A percentile compares a stretch with the other conserved stretches of the same genome.
phyloP scores from a whole-genome alignment of 2,888 invertebrate species.

The Eretmocerus hayati region DNA sequence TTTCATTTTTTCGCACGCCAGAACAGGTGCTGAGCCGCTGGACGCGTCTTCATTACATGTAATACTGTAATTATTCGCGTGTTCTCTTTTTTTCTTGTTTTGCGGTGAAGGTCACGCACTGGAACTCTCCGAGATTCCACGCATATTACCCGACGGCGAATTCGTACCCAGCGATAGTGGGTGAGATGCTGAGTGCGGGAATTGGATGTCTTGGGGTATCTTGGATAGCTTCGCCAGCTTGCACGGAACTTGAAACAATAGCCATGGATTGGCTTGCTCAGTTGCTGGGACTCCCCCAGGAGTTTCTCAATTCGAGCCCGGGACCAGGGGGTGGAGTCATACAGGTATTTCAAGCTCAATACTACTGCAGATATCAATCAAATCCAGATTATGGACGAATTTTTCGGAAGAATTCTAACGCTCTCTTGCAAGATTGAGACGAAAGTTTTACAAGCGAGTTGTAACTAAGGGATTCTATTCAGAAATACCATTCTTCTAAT shows the following conservation, averaged over 20 bases:
- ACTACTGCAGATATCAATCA: too few species aligned
- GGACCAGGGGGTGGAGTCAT: conserved; percentile 81
- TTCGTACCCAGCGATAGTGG: conserved; percentile 78
- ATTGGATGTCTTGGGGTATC: conserved; percentile 81
- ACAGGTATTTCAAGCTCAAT: conserved; percentile 62
- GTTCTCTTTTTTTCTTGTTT: too few species aligned
- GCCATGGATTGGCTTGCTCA: conserved; percentile 93
- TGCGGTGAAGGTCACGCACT: conserved; percentile 87
- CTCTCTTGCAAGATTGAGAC: too few species aligned
- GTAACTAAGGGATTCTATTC: too few species aligned
- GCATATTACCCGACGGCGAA: conserved; percentile 82
- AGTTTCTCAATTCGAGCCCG: conserved; percentile 69
- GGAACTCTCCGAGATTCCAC: conserved; percentile 91
- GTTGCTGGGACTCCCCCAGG: conserved; percentile 71
- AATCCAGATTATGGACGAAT: too few species aligned
- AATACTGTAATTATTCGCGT: too few species aligned
- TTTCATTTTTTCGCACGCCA: too few species aligned
- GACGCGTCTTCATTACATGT: too few species aligned
- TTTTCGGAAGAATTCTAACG: too few species aligned
- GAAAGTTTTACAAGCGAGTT: too few species aligned
- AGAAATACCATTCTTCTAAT: too few species aligned
- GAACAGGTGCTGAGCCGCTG: too few species aligned
- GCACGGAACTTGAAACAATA: conserved; percentile 85
- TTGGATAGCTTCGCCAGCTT: conserved; percentile 84
- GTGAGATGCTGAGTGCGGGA: conserved; percentile 75